Evolutionary conservation across 2,113 vertebrate genomes (phyloP).

Genomic region (Struthidea cinerea): DNA sequence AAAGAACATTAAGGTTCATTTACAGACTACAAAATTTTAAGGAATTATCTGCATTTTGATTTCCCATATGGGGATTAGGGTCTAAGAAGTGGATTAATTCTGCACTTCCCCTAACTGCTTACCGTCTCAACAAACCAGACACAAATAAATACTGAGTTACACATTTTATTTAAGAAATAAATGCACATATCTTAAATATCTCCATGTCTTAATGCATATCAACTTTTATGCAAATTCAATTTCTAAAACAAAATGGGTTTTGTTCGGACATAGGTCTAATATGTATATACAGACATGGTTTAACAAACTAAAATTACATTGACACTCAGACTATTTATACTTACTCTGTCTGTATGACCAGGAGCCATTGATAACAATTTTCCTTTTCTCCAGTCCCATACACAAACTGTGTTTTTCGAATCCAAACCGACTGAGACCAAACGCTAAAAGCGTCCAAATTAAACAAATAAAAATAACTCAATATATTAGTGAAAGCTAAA

Average conservation of each 20-base stretch:
- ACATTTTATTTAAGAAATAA: not conserved
- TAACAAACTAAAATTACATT: not conserved
- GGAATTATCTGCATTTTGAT: not conserved
- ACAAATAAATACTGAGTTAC: not conserved
- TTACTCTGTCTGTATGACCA: constrained; percentile 96
- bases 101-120: not conserved
- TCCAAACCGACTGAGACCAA: constrained; percentile 97
- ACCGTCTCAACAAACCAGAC: not conserved
- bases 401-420: constrained; percentile 97
- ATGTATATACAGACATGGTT: not conserved
- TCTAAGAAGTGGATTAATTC: not conserved
- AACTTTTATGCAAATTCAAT: not conserved
- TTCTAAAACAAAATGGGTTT: not conserved
- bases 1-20: not conserved
- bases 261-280: not conserved
- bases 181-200: not conserved
- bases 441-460: constrained; percentile 76
- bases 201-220: not conserved
- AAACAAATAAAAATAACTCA: not conserved
- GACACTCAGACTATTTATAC: not conserved
- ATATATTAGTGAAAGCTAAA: not conserved
- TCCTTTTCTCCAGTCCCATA: constrained; percentile 98
- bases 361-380: constrained; percentile 92
- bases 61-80: not conserved
- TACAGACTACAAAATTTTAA: not conserved